Evolutionary conservation across 2,797 vertebrate species (phyloP).

Genomic region (Argyrosomus regius): DNA sequence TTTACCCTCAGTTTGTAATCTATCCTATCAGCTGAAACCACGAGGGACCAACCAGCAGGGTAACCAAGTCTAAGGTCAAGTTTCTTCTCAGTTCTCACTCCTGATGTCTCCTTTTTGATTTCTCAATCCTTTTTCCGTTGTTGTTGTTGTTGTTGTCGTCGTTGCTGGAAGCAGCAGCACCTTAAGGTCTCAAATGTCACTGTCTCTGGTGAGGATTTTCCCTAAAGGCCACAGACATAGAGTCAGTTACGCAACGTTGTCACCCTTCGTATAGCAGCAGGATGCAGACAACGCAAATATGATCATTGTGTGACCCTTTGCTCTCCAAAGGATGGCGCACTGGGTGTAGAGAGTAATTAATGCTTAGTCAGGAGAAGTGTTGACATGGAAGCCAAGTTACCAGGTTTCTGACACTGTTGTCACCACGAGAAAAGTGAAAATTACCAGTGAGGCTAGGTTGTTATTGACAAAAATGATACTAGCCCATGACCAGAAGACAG

Average conservation of each 20-base stretch:
- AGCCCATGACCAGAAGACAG: neutral
- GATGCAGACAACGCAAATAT: constrained; percentile 26
- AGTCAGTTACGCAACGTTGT: constrained; percentile 48
- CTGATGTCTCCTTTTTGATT: constrained; percentile 58
- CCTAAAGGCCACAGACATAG: constrained; percentile 37
- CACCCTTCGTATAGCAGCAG: constrained; percentile 2
- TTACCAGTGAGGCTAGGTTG: neutral
- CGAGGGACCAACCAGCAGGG: constrained; percentile 52
- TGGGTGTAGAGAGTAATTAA: constrained; percentile 19
- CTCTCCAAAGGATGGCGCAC: constrained; percentile 24
- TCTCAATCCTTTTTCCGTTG: constrained; percentile 69
- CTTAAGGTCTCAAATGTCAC: constrained; percentile 59
- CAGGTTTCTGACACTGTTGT: neutral
- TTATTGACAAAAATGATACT: neutral
- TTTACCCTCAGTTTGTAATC: constrained; percentile 50
- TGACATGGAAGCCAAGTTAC: constrained; percentile 4
- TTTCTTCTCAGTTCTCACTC: constrained; percentile 44
- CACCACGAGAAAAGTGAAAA: neutral
- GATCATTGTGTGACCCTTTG: constrained; percentile 21
- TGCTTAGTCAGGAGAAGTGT: constrained; percentile 18
- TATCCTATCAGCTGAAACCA: constrained; percentile 50
- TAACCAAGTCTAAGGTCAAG: constrained; percentile 50
- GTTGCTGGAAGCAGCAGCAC: constrained; percentile 43
- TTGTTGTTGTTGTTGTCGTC: constrained; percentile 59
- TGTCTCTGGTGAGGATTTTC: constrained; percentile 48